Evolutionary conservation across 2,888 invertebrate genomes (phyloP).

Genomic region (Merodon equestris): DNA sequence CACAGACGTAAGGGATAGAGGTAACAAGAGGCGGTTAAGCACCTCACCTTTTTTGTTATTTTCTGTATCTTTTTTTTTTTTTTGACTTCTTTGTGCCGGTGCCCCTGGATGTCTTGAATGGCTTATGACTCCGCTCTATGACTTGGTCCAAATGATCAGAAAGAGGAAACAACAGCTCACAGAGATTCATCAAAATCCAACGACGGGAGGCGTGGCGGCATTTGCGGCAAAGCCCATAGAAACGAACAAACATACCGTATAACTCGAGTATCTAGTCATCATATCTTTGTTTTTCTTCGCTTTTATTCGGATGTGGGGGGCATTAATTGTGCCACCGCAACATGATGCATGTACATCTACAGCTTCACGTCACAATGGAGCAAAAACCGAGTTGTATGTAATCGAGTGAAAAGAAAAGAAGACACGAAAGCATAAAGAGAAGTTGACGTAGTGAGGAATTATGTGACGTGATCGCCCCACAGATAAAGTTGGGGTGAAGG

Average conservation of each 20-base stretch:
- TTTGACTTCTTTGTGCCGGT: slow-evolving; percentile 6
- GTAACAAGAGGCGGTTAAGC: slow-evolving; percentile 29
- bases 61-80: too few species aligned
- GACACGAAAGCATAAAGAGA: slow-evolving; percentile 19
- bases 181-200: slow-evolving; percentile 35
- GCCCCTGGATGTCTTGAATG: slow-evolving; percentile 24
- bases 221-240: slow-evolving; percentile 6
- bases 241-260: background rate
- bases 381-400: slow-evolving; percentile 2
- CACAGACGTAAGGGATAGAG: too few species aligned
- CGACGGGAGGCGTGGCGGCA: slow-evolving; percentile 5
- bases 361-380: background rate
- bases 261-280: background rate
- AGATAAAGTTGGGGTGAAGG: background rate
- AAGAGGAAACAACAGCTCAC: slow-evolving; percentile 27
- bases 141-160: slow-evolving; percentile 35
- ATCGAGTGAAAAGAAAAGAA: slow-evolving; percentile 15
- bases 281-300: slow-evolving; percentile 1
- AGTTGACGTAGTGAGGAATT: slow-evolving; percentile 39
- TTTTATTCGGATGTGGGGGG: background rate
- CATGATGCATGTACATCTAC: slow-evolving; percentile 24
- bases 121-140: slow-evolving; percentile 35
- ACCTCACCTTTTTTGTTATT: slow-evolving; percentile 27
- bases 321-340: slow-evolving; percentile 14
- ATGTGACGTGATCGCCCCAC: slow-evolving; percentile 40